Conservation (phyloP, 1,140 invertebrate species). For the Leptoteleia sp. region DNA sequence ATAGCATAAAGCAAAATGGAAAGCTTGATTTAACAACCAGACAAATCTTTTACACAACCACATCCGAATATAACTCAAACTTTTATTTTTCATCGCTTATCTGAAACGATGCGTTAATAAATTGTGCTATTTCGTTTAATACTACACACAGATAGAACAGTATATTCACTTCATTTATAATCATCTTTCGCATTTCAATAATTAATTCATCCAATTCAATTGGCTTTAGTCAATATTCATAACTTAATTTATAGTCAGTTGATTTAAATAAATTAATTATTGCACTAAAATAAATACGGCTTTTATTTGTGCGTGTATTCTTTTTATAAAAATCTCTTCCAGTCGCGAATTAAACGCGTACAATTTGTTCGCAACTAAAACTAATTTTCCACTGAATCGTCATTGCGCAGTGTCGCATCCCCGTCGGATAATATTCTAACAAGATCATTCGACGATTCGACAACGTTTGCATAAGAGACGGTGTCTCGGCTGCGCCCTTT, state of each 20-base stretch:
- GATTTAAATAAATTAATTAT: slow-evolving; percentile 37
- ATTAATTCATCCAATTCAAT: slow-evolving; percentile 29
- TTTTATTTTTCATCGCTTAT: slow-evolving; percentile 8
- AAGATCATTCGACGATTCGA: slow-evolving; percentile 77
- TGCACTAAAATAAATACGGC: slow-evolving; percentile 9
- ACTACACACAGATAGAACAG: slow-evolving; percentile 29
- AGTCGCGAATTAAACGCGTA: slow-evolving; percentile 4
- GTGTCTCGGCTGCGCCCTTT: slow-evolving; percentile 73
- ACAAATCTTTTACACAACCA: slow-evolving; percentile 19
- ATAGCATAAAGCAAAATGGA: not conserved
- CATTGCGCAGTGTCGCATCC: slow-evolving; percentile 70
- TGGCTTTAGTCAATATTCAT: slow-evolving; percentile 17
- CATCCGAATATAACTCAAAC: not conserved
- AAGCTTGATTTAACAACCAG: slow-evolving; percentile 16
- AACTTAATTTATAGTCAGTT: slow-evolving; percentile 10
- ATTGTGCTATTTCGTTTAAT: slow-evolving; percentile 40
- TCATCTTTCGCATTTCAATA: slow-evolving; percentile 22
- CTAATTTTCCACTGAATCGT: slow-evolving; percentile 66
- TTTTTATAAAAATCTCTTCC: slow-evolving; percentile 11
- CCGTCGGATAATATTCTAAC: slow-evolving; percentile 75
- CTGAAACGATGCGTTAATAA: slow-evolving; percentile 26
- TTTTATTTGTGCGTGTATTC: slow-evolving; percentile 3
- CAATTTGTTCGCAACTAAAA: slow-evolving; percentile 8
- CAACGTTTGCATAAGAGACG: slow-evolving; percentile 77
- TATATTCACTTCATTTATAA: slow-evolving; percentile 27